phyloP scores from a whole-genome alignment of 2,797 vertebrate genomes.

The Catharus ustulatus region DNA sequence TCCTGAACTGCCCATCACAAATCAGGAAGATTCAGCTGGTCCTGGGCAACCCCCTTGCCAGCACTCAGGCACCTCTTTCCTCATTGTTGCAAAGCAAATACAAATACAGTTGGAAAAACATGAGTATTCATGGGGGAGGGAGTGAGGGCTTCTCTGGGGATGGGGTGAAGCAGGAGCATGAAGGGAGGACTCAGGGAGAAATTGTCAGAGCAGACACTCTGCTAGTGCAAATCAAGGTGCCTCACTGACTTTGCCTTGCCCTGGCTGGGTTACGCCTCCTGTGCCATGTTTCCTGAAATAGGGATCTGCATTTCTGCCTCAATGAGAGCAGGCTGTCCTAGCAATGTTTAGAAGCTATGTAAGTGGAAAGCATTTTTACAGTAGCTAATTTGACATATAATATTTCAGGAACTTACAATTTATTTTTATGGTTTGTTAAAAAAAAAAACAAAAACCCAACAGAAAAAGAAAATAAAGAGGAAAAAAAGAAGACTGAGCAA shows the following conservation, averaged over 20 bases:
- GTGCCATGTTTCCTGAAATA: constrained; percentile 53
- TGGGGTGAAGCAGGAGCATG: accelerated
- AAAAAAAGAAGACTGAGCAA: neutral
- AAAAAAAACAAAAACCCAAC: accelerated
- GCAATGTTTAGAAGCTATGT: constrained; percentile 25
- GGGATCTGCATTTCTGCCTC: neutral
- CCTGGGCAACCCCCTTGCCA: neutral
- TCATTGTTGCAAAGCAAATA: neutral
- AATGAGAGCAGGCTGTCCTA: constrained; percentile 23
- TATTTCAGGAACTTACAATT: constrained; percentile 59
- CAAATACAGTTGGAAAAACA: neutral
- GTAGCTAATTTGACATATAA: constrained; percentile 16
- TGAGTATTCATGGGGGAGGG: neutral
- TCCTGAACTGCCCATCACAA: neutral
- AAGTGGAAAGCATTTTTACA: constrained; percentile 53
- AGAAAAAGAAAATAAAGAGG: neutral
- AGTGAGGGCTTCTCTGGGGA: neutral
- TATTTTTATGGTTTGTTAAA: constrained; percentile 8
- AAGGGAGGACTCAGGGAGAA: neutral
- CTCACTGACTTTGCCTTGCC: neutral
- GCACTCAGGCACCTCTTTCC: neutral
- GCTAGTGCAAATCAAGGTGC: neutral
- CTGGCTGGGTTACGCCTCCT: neutral
- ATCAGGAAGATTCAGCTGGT: neutral
- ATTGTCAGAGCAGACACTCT: neutral